Evolutionary conservation across 2,113 vertebrate species (phyloP).

Genomic region (Delphinapterus leucas): DNA sequence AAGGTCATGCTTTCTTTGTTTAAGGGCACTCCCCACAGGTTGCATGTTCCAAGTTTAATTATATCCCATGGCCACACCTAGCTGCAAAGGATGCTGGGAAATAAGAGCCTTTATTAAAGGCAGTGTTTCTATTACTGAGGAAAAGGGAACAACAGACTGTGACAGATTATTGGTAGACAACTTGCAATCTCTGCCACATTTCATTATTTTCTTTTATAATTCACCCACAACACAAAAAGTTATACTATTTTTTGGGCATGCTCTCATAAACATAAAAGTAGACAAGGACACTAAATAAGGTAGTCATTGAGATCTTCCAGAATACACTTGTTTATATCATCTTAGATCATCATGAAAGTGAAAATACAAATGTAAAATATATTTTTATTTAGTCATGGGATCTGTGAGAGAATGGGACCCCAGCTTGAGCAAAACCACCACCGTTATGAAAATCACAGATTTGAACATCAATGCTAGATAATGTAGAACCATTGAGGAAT

Average conservation of each 20-base stretch:
- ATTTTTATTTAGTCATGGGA: not conserved
- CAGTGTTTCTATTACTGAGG: not conserved
- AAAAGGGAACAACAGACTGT: not conserved
- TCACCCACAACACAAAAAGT: not conserved
- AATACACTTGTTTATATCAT: not conserved
- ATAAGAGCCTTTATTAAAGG: not conserved
- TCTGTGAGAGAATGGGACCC: not conserved
- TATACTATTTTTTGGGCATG: not conserved
- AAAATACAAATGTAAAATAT: not conserved
- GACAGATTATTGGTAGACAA: not conserved
- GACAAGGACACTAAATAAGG: not conserved
- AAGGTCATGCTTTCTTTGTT: not conserved
- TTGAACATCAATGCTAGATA: not conserved
- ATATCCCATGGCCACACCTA: too few relatives aligned
- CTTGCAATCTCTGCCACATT: not conserved
- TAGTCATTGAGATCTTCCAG: not conserved
- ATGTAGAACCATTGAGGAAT: not conserved
- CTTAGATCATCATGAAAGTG: not conserved
- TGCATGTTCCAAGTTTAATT: not conserved
- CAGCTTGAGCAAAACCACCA: not conserved
- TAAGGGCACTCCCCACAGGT: not conserved
- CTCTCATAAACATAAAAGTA: not conserved
- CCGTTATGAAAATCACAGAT: not conserved
- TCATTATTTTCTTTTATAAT: not conserved
- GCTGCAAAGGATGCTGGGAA: not conserved